phyloP scores from a whole-genome alignment of 92 coral and sea anemone genomes.

The Zoanthus solanderi region DNA sequence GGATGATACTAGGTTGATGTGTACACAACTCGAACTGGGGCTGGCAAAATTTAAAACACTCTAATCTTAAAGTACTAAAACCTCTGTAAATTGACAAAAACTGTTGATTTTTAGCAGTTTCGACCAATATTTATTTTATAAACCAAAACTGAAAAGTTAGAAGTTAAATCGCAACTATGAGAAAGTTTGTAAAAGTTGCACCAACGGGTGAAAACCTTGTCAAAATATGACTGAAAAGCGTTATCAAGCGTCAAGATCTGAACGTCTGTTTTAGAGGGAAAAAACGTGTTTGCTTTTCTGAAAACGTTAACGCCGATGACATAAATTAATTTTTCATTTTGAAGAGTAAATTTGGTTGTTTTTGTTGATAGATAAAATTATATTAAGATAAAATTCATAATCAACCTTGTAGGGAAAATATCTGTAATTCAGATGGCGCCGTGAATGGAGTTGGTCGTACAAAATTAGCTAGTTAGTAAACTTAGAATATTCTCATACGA shows the following conservation, averaged over 20 bases:
- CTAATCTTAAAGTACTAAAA: background rate
- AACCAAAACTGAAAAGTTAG: background rate
- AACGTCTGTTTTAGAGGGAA: background rate
- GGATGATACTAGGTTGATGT: slow-evolving; percentile 7
- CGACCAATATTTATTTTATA: background rate
- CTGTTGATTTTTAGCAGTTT: background rate
- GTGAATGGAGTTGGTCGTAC: background rate
- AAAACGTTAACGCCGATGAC: slow-evolving; percentile 33
- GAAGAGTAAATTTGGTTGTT: slow-evolving; percentile 14
- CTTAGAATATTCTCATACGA: background rate
- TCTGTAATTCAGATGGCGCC: background rate
- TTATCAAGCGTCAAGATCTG: background rate
- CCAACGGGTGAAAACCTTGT: no score
- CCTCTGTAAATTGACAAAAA: background rate
- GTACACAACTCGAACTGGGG: no score
- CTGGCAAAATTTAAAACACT: background rate
- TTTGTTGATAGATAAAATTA: slow-evolving; percentile 39
- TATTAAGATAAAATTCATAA: background rate
- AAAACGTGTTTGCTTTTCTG: slow-evolving; percentile 1
- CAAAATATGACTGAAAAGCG: no score
- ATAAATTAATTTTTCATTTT: slow-evolving; percentile 38
- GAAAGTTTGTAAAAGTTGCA: background rate
- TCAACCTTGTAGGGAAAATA: background rate
- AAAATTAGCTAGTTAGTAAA: background rate
- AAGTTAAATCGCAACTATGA: background rate